phyloP scores from a whole-genome alignment of 1,140 invertebrate species.

The Helicoverpa armigera region DNA sequence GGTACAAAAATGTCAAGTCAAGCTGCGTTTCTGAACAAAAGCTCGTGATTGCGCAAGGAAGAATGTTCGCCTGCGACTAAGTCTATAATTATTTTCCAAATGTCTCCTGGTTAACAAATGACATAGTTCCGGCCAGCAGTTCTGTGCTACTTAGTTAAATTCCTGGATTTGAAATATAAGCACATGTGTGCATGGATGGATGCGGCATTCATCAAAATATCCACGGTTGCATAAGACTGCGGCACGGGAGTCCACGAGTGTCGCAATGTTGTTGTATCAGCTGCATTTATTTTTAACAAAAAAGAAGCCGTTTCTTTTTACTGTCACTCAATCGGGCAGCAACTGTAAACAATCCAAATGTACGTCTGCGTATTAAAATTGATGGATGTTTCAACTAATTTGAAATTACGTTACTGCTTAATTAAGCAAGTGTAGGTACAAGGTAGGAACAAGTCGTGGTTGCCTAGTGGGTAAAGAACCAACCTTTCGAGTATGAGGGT shows the following conservation, averaged over 20 bases:
- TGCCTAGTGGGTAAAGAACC: too few relatives aligned
- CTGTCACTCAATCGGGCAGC: conserved; percentile 23
- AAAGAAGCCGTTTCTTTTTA: conserved; percentile 20
- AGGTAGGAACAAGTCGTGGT: too few relatives aligned
- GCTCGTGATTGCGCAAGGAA: too few relatives aligned
- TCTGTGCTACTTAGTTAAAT: neutral
- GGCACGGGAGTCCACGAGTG: neutral
- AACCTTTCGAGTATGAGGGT: too few relatives aligned
- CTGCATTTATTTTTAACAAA: conserved; percentile 46
- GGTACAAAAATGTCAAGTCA: too few relatives aligned
- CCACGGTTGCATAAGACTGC: conserved; percentile 28
- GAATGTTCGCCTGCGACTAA: neutral
- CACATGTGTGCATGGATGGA: conserved; percentile 1
- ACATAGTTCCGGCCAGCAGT: neutral
- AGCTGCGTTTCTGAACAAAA: too few relatives aligned
- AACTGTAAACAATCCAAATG: neutral
- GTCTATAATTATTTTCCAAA: neutral
- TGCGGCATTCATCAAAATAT: conserved; percentile 37
- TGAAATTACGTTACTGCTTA: too few relatives aligned
- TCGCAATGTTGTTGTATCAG: conserved; percentile 34
- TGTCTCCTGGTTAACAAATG: conserved; percentile 1
- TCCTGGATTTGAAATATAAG: neutral
- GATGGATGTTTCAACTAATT: neutral
- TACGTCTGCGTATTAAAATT: neutral
- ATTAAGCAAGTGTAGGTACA: too few relatives aligned